Conservation (phyloP, 2,113 vertebrate genomes). For the Campylomormyrus tamandua region DNA sequence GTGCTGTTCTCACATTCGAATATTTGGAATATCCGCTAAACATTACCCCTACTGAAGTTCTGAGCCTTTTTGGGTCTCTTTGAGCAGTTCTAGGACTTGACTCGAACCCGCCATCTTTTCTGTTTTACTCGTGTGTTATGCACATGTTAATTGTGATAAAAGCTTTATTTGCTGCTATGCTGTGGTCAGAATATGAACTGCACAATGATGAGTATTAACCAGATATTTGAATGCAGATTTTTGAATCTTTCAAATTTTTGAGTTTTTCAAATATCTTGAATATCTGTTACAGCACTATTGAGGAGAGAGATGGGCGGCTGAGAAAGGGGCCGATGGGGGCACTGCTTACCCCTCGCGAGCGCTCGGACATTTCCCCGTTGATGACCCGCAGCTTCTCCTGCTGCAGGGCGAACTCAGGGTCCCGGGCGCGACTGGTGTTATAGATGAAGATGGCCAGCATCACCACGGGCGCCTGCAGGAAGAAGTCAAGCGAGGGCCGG, state of each 20-base stretch:
- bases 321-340: background rate
- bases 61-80: background rate
- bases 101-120: background rate
- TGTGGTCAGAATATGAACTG: background rate
- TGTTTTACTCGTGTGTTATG: background rate
- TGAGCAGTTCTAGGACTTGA: background rate
- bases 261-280: background rate
- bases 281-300: background rate
- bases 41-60: background rate
- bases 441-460: conserved; percentile 94
- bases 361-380: conserved; percentile 75
- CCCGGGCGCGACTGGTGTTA: conserved; percentile 68
- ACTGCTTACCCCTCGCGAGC: conserved; percentile 82
- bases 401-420: conserved; percentile 59
- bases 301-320: background rate
- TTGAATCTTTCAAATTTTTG: too few species aligned
- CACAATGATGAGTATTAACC: background rate
- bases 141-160: background rate
- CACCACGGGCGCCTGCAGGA: conserved; percentile 85
- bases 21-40: conserved; percentile 4
- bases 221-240: background rate
- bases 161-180: too few species aligned
- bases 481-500: conserved; percentile 83
- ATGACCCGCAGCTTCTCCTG: conserved; percentile 71
- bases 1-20: background rate